Conservation (phyloP, 1,140 invertebrate species). For the Pogonomyrmex barbatus region DNA sequence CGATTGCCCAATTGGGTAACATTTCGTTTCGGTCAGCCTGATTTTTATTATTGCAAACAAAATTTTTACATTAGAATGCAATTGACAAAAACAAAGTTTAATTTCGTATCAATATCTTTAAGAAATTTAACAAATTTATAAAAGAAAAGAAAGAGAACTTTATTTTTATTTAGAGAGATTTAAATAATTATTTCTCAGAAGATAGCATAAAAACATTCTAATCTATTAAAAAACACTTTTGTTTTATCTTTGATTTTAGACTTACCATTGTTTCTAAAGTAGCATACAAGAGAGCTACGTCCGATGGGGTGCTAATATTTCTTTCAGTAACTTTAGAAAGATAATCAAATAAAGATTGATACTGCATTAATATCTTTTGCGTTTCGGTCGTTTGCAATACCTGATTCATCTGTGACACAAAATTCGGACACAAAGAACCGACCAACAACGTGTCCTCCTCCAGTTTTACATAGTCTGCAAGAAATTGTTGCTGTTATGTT, state of each 20-base stretch:
- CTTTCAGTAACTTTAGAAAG: slow-evolving; percentile 71
- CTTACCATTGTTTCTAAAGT: slow-evolving; percentile 79
- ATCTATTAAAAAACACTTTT: neutral
- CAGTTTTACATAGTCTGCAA: slow-evolving; percentile 75
- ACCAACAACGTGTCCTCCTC: slow-evolving; percentile 77
- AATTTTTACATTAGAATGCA: neutral
- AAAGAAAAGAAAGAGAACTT: neutral
- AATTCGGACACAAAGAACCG: slow-evolving; percentile 80
- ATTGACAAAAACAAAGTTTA: neutral
- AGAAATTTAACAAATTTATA: neutral
- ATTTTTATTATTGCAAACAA: neutral
- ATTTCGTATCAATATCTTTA: neutral
- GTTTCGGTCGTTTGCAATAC: slow-evolving; percentile 36
- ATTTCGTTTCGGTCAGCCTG: slow-evolving; percentile 72
- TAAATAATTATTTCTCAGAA: neutral
- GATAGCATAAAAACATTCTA: neutral
- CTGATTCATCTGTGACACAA: slow-evolving; percentile 65
- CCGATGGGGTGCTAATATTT: slow-evolving; percentile 69
- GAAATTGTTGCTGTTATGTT: neutral
- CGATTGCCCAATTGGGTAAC: slow-evolving; percentile 76
- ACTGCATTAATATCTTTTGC: neutral
- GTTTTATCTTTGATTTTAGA: neutral
- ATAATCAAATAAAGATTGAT: slow-evolving; percentile 70
- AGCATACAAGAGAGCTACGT: slow-evolving; percentile 76
- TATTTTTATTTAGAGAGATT: neutral